phyloP scores from a whole-genome alignment of 1,140 invertebrate species.

The Drepana arcuata region DNA sequence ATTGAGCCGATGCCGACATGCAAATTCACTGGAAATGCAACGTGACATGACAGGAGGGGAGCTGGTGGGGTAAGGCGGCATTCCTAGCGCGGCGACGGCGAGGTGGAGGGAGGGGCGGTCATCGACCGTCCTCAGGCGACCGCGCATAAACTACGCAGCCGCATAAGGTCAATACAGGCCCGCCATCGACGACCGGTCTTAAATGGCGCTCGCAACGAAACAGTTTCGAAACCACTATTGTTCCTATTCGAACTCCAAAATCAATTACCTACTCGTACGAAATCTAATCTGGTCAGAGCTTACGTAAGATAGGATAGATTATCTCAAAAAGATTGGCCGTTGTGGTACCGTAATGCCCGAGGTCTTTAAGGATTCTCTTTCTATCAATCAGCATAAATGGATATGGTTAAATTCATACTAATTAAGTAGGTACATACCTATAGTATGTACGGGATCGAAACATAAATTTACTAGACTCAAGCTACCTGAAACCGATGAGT shows the following conservation, averaged over 20 bases:
- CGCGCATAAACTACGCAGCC: constrained; percentile 54
- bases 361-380: no score
- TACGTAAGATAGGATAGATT: constrained; percentile 32
- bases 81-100: constrained; percentile 33
- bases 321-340: constrained; percentile 27
- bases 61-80: constrained; percentile 36
- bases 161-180: constrained; percentile 57
- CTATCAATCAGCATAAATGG: no score
- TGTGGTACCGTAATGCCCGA: no score
- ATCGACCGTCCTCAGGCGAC: constrained; percentile 60
- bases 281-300: constrained; percentile 34
- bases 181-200: constrained; percentile 24
- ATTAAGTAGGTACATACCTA: no score
- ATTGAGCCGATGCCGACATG: constrained; percentile 26
- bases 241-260: constrained; percentile 40
- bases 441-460: no score
- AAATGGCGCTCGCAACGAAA: constrained; percentile 15
- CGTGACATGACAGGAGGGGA: constrained; percentile 36
- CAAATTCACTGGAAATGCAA: constrained; percentile 59
- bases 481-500: no score
- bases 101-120: constrained; percentile 32
- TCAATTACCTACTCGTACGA: constrained; percentile 38
- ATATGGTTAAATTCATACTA: no score
- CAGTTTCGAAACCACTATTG: constrained; percentile 40
- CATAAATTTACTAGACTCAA: no score